Percentiles rank a stretch among this genome's conserved stretches.
Evolutionary conservation across 2,888 invertebrate species (phyloP).

Genomic region (Perizoma flavofasciatum): DNA sequence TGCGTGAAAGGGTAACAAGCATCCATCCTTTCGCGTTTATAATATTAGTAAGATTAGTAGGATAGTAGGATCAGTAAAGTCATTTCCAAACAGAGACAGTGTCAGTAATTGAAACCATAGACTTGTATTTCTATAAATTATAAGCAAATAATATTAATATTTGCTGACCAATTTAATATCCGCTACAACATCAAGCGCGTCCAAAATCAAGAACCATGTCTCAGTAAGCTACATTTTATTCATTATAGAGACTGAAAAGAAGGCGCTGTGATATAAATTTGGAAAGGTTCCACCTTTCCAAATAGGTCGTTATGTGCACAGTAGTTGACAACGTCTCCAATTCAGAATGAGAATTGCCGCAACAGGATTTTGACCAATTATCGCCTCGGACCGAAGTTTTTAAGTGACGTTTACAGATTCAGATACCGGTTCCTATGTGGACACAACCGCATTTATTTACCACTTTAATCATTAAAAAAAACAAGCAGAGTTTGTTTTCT

Average conservation of each 20-base stretch:
- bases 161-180: slow-evolving; percentile 9
- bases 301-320: slow-evolving; percentile 29
- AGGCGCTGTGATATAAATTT: not conserved
- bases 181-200: not conserved
- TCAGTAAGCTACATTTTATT: slow-evolving; percentile 1
- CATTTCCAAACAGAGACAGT: no score
- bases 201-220: slow-evolving; percentile 5
- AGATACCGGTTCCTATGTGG: slow-evolving; percentile 52
- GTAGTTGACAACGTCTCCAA: slow-evolving; percentile 52
- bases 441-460: slow-evolving; percentile 18
- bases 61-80: no score
- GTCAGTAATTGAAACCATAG: no score
- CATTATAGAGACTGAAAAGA: not conserved
- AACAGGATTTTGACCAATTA: slow-evolving; percentile 59
- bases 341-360: slow-evolving; percentile 53
- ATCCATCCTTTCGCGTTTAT: no score
- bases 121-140: no score
- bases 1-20: no score
- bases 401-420: slow-evolving; percentile 49
- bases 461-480: no score
- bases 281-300: slow-evolving; percentile 19
- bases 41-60: no score
- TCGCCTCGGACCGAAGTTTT: slow-evolving; percentile 49
- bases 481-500: no score
- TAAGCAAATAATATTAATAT: no score